Conservation (phyloP, 2,797 vertebrate species). For the Bovichtus diacanthus region DNA sequence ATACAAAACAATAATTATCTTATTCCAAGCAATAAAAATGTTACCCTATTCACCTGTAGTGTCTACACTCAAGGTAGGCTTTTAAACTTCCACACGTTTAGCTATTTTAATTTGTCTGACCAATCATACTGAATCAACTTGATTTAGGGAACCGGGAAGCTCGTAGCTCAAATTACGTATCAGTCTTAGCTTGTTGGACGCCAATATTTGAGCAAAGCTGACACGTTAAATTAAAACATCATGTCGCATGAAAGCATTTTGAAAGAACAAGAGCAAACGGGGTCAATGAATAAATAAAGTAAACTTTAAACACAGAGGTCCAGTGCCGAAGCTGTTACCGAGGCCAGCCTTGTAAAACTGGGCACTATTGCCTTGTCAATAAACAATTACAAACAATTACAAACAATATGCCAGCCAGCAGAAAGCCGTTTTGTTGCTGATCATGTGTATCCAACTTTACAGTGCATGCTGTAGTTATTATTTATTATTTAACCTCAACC, state of each 20-base stretch:
- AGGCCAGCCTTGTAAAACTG: slow-evolving; percentile 33
- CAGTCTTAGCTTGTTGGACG: not conserved
- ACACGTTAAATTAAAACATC: slow-evolving; percentile 10
- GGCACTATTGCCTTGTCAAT: slow-evolving; percentile 42
- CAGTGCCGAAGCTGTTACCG: slow-evolving; percentile 12
- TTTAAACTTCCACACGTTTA: not conserved
- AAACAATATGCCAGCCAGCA: slow-evolving; percentile 33
- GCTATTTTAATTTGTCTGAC: not conserved
- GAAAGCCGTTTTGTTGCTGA: slow-evolving; percentile 20
- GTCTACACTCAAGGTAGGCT: not conserved
- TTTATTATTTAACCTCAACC: not conserved
- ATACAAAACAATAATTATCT: too few relatives aligned
- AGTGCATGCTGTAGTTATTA: slow-evolving; percentile 3
- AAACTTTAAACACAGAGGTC: slow-evolving; percentile 37
- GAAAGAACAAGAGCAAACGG: slow-evolving; percentile 10
- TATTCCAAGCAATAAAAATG: too few relatives aligned
- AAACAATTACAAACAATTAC: slow-evolving; percentile 47
- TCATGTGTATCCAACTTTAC: slow-evolving; percentile 12
- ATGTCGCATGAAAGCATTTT: not conserved
- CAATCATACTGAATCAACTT: not conserved
- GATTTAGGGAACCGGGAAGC: not conserved
- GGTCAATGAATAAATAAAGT: slow-evolving; percentile 46
- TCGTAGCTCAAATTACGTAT: not conserved
- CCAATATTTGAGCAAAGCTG: not conserved
- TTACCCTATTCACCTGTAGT: too few relatives aligned